phyloP scores from a whole-genome alignment of 2,888 invertebrate species.

The Drosophila lacicola region DNA sequence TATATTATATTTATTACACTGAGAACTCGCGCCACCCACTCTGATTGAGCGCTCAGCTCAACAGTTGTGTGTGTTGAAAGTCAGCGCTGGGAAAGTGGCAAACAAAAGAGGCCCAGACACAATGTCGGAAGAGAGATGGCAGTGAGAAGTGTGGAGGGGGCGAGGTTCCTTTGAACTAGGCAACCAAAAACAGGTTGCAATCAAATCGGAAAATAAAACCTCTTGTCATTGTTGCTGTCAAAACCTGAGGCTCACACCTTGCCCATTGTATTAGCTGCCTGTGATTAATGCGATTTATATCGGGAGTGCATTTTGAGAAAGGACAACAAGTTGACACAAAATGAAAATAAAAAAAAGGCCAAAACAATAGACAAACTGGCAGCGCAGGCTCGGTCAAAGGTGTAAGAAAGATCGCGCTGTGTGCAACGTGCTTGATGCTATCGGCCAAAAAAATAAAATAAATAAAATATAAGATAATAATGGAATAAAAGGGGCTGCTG shows the following conservation, averaged over 20 bases:
- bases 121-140: not conserved
- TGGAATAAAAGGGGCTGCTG: conserved; percentile 11
- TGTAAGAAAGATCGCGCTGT: conserved; percentile 37
- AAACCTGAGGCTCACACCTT: conserved; percentile 67
- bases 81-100: conserved; percentile 8
- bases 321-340: conserved; percentile 44
- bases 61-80: not conserved
- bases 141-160: not conserved
- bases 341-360: not conserved
- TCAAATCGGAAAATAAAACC: conserved; percentile 14
- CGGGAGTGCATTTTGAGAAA: conserved; percentile 33
- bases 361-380: conserved; percentile 53
- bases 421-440: conserved; percentile 39
- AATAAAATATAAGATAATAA: not conserved
- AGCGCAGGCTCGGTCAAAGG: conserved; percentile 32
- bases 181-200: conserved; percentile 50
- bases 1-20: too few species aligned
- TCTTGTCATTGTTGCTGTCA: conserved; percentile 69
- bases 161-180: conserved; percentile 28
- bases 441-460: not conserved
- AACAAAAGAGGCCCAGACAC: conserved; percentile 10
- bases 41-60: conserved; percentile 9
- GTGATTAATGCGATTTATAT: conserved; percentile 77
- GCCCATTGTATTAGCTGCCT: conserved; percentile 23
- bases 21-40: conserved; percentile 10